Evolutionary conservation across 2,113 vertebrate genomes (phyloP), one percentile per base, ranked within the genome.

Genomic region (Lamprologus callipterus): DNA sequence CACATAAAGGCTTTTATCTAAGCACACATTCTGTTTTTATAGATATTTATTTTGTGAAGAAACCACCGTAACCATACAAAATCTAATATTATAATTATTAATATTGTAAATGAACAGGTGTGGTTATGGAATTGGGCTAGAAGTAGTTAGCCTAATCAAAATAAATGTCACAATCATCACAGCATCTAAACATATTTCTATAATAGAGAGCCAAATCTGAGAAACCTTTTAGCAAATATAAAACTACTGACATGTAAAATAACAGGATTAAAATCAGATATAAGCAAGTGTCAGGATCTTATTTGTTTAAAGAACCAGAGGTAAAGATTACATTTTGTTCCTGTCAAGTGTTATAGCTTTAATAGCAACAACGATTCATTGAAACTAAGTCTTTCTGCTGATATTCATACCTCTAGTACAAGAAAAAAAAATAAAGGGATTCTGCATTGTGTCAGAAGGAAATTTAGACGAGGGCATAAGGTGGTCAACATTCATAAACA

Each of bases 361-460:
- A 60, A 31, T 6, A 60, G 0, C 16, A 60, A 63, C 58, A 31
- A 60, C 4, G 0, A 33, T 35, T 63, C 0, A 33, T 7, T 35
- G 31, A 35, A 63, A 63, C 58, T 4, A 35, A n/a, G 58, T 19
- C 31, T 33, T 11, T 35, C 5, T 35, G 16, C 31, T 35, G 31
- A 19, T 33, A 35, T 65, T 35, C 31, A 65, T 35, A 65, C 60
- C 16, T 65, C 2, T 65, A n/a, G 17, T 65, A 65, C 1, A n/a
- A 35, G 17, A 6, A 3, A 12, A n/a, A 63, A 63, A 60, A 60
- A 31, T 6, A 19, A 33, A 35, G 17, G 16, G 1, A 35, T 35
- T 19, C 31, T 37, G 60, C 60, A 65, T n/a, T 35, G 9, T 19
- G 60, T 65, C 60, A 35, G 31, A n/a, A 19, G 31, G 2, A 37